Evolutionary conservation across 2,888 invertebrate genomes (phyloP).

Genomic region (Agonum fuliginosum): DNA sequence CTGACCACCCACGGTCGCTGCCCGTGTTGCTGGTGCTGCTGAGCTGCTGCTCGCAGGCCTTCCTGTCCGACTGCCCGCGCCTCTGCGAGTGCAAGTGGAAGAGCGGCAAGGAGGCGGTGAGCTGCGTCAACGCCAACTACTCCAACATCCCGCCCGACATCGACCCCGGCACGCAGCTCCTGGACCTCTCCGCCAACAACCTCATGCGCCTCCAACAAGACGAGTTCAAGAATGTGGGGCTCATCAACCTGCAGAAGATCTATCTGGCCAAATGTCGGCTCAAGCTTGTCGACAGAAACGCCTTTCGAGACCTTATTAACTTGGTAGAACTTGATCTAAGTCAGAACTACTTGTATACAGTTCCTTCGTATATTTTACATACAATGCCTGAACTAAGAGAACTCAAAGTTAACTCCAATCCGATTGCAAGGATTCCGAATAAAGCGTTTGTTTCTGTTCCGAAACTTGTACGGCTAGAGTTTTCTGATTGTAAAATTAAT

Average conservation of each 20-base stretch:
- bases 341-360: conserved; percentile 79
- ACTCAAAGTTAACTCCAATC: conserved; percentile 84
- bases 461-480: conserved; percentile 82
- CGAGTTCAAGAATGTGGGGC: conserved; percentile 83
- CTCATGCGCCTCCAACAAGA: conserved; percentile 81
- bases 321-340: conserved; percentile 88
- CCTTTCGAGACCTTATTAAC: conserved; percentile 86
- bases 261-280: conserved; percentile 84
- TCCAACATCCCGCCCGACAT: conserved; percentile 83
- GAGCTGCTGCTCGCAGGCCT: conserved; percentile 71
- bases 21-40: conserved; percentile 66
- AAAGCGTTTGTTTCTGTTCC: conserved; percentile 81
- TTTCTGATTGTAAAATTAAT: conserved; percentile 83
- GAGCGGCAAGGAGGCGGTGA: conserved; percentile 89
- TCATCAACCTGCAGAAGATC: conserved; percentile 87
- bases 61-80: conserved; percentile 80
- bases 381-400: conserved; percentile 85
- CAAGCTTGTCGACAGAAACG: conserved; percentile 81
- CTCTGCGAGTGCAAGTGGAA: conserved; percentile 93
- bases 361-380: conserved; percentile 85
- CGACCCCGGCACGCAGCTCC: conserved; percentile 86
- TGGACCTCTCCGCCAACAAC: conserved; percentile 86
- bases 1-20: too few species aligned
- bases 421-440: conserved; percentile 81
- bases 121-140: conserved; percentile 85